These are phyloP conservation scores for Tinea trinotella DNA, from an alignment of 2,888 invertebrate genomes.

Conservation along the genomic window DNA sequence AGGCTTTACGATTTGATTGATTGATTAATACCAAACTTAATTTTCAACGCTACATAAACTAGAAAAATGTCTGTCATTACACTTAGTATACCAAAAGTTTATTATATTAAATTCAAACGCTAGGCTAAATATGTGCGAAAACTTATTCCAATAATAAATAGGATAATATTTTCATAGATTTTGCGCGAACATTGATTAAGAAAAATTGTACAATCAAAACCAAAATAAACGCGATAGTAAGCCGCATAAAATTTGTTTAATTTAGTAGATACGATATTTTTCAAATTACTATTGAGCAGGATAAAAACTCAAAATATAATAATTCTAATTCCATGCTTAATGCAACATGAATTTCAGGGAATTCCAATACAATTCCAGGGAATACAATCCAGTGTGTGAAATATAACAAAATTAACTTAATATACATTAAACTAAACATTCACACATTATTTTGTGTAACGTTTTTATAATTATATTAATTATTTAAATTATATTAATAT, in stretches of 20 bases:
- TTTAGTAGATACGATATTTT: slow-evolving; percentile 14
- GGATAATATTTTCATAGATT: not conserved
- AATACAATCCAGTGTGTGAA: slow-evolving; percentile 20
- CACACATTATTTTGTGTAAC: not conserved
- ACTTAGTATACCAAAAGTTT: too few species aligned
- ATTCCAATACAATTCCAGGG: slow-evolving; percentile 24
- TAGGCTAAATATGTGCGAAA: too few species aligned
- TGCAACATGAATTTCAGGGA: slow-evolving; percentile 22
- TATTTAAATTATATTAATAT: not conserved
- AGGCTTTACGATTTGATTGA: too few species aligned
- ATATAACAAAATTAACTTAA: not conserved
- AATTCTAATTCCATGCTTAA: not conserved
- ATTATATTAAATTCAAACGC: too few species aligned
- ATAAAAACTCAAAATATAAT: slow-evolving; percentile 5
- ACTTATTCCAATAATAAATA: too few species aligned
- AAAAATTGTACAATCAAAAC: too few species aligned
- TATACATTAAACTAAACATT: not conserved
- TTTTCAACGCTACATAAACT: too few species aligned
- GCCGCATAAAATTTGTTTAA: too few species aligned
- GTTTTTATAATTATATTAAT: not conserved
- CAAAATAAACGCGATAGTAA: too few species aligned
- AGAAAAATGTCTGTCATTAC: too few species aligned
- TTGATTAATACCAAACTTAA: too few species aligned
- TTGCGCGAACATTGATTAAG: too few species aligned
- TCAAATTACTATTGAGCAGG: slow-evolving; percentile 17